Evolutionary conservation across 2,797 vertebrate genomes (phyloP), one percentile per base, ranked within the genome.

Genomic region (Poeciliopsis turneri): DNA sequence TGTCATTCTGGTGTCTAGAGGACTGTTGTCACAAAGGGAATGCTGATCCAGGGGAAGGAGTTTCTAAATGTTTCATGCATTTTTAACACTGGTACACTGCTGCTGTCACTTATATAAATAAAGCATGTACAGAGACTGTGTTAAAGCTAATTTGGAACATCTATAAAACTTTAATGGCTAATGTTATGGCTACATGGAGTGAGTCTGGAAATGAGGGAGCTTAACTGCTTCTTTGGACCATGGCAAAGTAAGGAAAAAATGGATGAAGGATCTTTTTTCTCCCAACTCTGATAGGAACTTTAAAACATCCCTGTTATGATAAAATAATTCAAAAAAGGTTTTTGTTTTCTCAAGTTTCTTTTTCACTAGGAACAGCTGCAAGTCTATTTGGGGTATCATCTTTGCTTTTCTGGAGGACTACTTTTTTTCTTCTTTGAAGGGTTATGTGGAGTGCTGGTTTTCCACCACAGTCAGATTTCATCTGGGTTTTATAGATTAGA

Each of bases 31-130:
- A 11, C 75, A 25, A 61, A 80, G 81, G 86, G 88, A 83, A 86
- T 69, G 81, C 80, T 92, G 92, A 92, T 88, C 92, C 84, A 88
- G 77, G 81, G 20, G 77, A 86, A 79, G 83, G 80, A 78, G 83
- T 89, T 79, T 88, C 51, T 82, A 93, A 92, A 93, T 79, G 53
- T 90, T 88, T 94, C 86, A 92, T 95, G 92, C 82, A 95, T 95
- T 92, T 95, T 95, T 84, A 95, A 83, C 51, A 76, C 68, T 57
- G 84, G 51, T 81, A 85, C 85, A 72, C 73, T 81, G 81, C 84
- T 81, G 83, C 90, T 92, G 88, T 88, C 92, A 84, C 87, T 83
- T 72, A 77, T 84, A 94, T 94, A 83, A 94, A 95, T 94, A 94
- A 94, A 90, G 84, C 70, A 93, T 92, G 84, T 80, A 81, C 75